phyloP scores from a whole-genome alignment of 2,888 invertebrate genomes.

The Platycnemis pennipes region DNA sequence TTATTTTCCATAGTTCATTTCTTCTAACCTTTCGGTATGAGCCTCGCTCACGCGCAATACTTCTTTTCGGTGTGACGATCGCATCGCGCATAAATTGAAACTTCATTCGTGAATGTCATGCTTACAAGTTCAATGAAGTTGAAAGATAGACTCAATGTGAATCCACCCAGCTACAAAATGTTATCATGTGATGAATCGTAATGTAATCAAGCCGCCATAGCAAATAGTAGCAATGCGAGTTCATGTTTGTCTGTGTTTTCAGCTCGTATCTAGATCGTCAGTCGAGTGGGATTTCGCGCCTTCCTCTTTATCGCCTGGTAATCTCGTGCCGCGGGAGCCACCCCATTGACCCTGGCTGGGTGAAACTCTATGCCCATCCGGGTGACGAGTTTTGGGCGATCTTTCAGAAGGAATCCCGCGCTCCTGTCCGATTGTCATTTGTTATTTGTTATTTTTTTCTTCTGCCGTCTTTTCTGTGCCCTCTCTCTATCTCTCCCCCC shows the following conservation, averaged over 20 bases:
- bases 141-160: background rate
- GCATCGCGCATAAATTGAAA: background rate
- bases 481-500: too few species aligned
- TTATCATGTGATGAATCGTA: background rate
- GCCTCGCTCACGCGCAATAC: background rate
- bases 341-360: background rate
- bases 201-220: background rate
- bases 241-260: too few species aligned
- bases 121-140: background rate
- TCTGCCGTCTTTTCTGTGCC: too few species aligned
- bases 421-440: background rate
- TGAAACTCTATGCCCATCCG: background rate
- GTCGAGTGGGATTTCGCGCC: background rate
- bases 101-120: background rate
- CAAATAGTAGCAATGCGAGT: background rate
- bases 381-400: background rate
- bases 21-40: background rate
- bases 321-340: background rate
- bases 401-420: background rate
- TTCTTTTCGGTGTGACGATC: background rate
- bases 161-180: background rate
- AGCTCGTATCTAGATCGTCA: background rate
- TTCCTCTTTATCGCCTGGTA: background rate
- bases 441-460: too few species aligned
- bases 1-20: background rate